Percentiles rank a stretch among this genome's conserved stretches.
phyloP scores from a whole-genome alignment of 2,113 vertebrate species.

The Oryctolagus cuniculus region mOryCun1.1 NC_091436.1:7223501-7224000 shows the following conservation, averaged over 20 bases:
- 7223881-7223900: rapidly evolving
- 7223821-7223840: neutral
- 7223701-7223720: neutral
- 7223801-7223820: too few relatives aligned
- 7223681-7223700: neutral
- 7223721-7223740: neutral
- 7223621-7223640: neutral
- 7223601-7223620: neutral
- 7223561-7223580: neutral
- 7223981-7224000: neutral
- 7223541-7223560: neutral
- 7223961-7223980: neutral
- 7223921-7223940: neutral
- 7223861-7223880: neutral
- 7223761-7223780: neutral
- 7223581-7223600: neutral
- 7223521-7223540: rapidly evolving
- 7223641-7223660: neutral
- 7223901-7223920: neutral
- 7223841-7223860: neutral
- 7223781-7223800: neutral
- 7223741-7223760: neutral
- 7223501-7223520: neutral
- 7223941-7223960: neutral
- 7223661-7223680: neutral